Conservation (phyloP, 2,888 invertebrate species). For the Ellobium chinense region DNA sequence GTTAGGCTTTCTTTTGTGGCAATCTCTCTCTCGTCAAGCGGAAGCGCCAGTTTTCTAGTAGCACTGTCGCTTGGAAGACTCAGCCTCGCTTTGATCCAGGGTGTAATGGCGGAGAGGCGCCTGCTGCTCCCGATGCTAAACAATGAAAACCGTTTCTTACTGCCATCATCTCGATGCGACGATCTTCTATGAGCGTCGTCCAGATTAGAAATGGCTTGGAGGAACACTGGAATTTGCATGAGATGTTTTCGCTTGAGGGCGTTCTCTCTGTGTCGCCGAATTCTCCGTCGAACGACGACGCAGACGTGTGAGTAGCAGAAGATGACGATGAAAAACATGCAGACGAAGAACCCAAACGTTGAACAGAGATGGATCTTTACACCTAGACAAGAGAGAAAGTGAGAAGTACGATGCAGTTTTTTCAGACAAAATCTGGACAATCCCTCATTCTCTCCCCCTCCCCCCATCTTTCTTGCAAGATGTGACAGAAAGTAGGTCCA, state of each 20-base stretch:
- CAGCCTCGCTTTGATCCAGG: slow-evolving; percentile 44
- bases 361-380: slow-evolving; percentile 31
- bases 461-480: too few relatives aligned
- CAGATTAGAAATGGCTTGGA: slow-evolving; percentile 43
- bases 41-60: not conserved
- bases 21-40: not conserved
- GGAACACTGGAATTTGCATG: slow-evolving; percentile 41
- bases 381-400: slow-evolving; percentile 5
- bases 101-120: slow-evolving; percentile 35
- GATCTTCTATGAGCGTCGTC: slow-evolving; percentile 7
- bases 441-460: too few relatives aligned
- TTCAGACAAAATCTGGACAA: too few relatives aligned
- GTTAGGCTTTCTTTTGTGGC: slow-evolving; percentile 26
- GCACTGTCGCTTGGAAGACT: slow-evolving; percentile 35
- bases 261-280: slow-evolving; percentile 36
- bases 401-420: not conserved
- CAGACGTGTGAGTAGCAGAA: slow-evolving; percentile 43
- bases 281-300: slow-evolving; percentile 31
- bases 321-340: slow-evolving; percentile 42
- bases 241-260: slow-evolving; percentile 40
- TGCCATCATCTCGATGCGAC: not conserved
- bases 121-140: slow-evolving; percentile 37
- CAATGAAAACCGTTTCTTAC: slow-evolving; percentile 34
- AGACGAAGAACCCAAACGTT: slow-evolving; percentile 38
- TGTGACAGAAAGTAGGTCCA: too few relatives aligned